These are phyloP conservation scores for Aptenodytes forsteri DNA, from an alignment of 2,113 vertebrate genomes.

Conservation along the genomic window DNA sequence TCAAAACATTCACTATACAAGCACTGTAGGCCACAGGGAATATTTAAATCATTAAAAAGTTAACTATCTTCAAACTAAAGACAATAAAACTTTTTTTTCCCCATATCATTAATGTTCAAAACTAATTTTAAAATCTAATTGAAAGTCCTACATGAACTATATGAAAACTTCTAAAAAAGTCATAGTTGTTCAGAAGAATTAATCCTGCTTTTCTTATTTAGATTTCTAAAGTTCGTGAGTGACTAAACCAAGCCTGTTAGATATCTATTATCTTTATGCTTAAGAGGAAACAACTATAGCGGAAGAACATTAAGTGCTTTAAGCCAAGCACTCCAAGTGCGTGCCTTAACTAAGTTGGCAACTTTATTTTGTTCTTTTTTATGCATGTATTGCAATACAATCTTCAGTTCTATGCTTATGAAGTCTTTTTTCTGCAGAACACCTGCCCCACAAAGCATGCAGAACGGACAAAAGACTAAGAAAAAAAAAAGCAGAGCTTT, in stretches of 20 bases:
- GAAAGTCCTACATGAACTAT: background rate
- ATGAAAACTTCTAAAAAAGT: background rate
- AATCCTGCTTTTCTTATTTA: background rate
- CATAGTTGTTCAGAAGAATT: background rate
- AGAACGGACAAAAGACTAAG: background rate
- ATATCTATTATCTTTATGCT: background rate
- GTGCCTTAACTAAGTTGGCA: background rate
- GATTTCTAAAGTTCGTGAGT: background rate
- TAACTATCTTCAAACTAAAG: background rate
- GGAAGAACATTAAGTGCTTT: background rate
- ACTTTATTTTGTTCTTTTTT: background rate
- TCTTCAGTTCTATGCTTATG: background rate
- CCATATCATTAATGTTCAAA: background rate
- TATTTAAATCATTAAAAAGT: background rate
- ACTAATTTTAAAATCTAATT: background rate
- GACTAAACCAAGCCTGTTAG: background rate
- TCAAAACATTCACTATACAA: background rate
- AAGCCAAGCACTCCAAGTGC: background rate
- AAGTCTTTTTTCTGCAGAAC: background rate
- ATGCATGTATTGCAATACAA: background rate
- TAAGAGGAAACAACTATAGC: background rate
- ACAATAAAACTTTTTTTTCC: background rate
- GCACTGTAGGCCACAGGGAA: background rate
- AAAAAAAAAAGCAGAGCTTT: background rate
- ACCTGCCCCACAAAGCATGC: background rate